Conservation (phyloP, 92 coral and sea anemone genomes). For the Phenganax subtilis region DNA sequence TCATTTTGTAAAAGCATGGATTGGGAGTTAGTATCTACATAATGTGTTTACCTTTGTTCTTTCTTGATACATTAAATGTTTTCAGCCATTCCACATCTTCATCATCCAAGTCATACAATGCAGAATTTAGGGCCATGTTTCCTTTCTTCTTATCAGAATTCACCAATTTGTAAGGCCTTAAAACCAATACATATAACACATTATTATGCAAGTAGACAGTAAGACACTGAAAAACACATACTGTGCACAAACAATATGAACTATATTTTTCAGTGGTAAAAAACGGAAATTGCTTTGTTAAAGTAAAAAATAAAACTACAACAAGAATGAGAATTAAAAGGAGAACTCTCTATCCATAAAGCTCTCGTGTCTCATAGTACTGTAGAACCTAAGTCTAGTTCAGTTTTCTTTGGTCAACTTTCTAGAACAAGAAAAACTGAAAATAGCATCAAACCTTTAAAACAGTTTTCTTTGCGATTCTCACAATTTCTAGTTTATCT, state of each 20-base stretch:
- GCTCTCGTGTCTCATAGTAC: too few species aligned
- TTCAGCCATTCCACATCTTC: conserved; percentile 90
- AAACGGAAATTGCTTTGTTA: too few species aligned
- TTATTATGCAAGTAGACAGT: conserved; percentile 12
- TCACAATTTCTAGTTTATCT: too few species aligned
- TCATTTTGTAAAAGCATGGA: neutral
- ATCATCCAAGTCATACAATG: conserved; percentile 69
- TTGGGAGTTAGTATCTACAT: neutral
- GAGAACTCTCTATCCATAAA: too few species aligned
- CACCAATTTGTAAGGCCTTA: conserved; percentile 69
- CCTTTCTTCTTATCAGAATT: conserved; percentile 57
- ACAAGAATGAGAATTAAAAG: too few species aligned
- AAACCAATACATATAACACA: neutral
- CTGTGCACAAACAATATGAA: neutral
- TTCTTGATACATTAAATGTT: conserved; percentile 61
- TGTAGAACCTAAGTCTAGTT: too few species aligned
- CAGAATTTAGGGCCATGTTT: neutral
- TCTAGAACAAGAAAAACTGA: too few species aligned
- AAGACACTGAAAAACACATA: neutral
- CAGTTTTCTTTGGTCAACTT: too few species aligned
- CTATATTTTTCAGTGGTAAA: neutral
- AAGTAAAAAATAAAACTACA: too few species aligned
- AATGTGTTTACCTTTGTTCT: conserved; percentile 56
- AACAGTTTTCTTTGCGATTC: too few species aligned
- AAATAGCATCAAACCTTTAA: too few species aligned